phyloP scores from a whole-genome alignment of 2,113 vertebrate species.

The Esox niger region DNA sequence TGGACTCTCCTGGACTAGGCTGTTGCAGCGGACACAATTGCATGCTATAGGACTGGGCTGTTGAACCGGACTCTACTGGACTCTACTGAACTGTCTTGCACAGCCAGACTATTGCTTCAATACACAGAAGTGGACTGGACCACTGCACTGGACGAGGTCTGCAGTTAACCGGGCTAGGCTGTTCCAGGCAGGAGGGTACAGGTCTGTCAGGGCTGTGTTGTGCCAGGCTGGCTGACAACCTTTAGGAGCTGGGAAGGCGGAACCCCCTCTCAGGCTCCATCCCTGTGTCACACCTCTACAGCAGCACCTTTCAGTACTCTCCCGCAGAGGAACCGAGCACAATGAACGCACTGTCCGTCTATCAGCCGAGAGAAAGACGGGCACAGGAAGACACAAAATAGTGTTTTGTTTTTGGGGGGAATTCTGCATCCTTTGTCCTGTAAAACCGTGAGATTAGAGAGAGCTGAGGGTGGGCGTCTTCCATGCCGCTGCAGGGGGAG shows the following conservation, averaged over 20 bases:
- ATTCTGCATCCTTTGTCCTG: background rate
- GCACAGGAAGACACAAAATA: conserved; percentile 4
- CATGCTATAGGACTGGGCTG: too few relatives aligned
- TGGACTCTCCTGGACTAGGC: conserved; percentile 7
- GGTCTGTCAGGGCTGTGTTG: conserved; percentile 20
- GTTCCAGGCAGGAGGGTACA: conserved; percentile 21
- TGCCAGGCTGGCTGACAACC: background rate
- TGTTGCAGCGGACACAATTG: too few relatives aligned
- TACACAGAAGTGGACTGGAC: conserved; percentile 34
- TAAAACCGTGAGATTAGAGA: background rate
- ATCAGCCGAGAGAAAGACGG: conserved; percentile 27
- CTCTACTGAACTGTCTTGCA: background rate
- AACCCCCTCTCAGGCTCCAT: conserved; percentile 45
- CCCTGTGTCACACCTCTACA: conserved; percentile 57
- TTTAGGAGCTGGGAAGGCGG: conserved; percentile 34
- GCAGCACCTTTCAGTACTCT: conserved; percentile 57
- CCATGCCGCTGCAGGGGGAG: conserved; percentile 19
- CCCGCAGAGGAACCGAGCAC: conserved; percentile 64
- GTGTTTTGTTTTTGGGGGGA: conserved; percentile 12
- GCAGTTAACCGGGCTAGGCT: conserved; percentile 11
- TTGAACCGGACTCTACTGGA: conserved; percentile 16
- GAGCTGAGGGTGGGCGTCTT: background rate
- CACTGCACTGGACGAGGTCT: conserved; percentile 12
- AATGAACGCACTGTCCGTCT: conserved; percentile 41
- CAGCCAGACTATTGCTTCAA: background rate